Evolutionary conservation across 2,888 invertebrate genomes (phyloP), one percentile per base, ranked within the genome.

Genomic region (Macrostomum cliftonense): DNA sequence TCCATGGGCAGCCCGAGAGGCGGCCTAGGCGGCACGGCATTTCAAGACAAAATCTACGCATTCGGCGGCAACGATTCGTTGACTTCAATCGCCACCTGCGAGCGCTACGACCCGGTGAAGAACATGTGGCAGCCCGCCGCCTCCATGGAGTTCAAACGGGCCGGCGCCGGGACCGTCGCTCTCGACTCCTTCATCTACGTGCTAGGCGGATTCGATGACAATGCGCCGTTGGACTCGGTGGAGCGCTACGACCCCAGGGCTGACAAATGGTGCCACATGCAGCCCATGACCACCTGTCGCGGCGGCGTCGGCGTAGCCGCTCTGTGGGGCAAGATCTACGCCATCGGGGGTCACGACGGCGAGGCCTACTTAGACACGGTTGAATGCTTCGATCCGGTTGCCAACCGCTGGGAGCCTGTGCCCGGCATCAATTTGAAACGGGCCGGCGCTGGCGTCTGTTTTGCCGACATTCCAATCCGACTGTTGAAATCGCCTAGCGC

Each of bases 11-110:
- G 64, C 9, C 68, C 71, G 17, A 56, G 74, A 40, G 74, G 74
- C 13, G 74, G 74, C 9, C 73, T 74, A 9, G 73, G 71, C 16
- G 71, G 65, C 28, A 62, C 65, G 14, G 56, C 65, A 16, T 58
- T 67, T 11, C 65, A 62, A 11, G 65, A 67, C 1, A 57, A 57
- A 47, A 60, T 74, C 39, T 74, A 68, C 56, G 73, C 73, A 12
- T 68, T 73, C 4, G 74, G 74, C 2, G 74, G 74, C 7, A 74
- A 74, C 56, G 72, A 73, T 56, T 73, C 73, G 1, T 61, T 67
- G 2, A 63, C 68, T 2, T 72, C 72, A 1, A 58, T 74, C 44
- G 70, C 71, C 54, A 66, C 68, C 20, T 73, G 73, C 60, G 73
- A 74, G 55, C 56, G 65, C 37, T 74, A 73, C 57, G 71, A 73